Evolutionary conservation across 2,797 vertebrate species (phyloP).

Genomic region (Parauchenoglanis ngamensis): DNA sequence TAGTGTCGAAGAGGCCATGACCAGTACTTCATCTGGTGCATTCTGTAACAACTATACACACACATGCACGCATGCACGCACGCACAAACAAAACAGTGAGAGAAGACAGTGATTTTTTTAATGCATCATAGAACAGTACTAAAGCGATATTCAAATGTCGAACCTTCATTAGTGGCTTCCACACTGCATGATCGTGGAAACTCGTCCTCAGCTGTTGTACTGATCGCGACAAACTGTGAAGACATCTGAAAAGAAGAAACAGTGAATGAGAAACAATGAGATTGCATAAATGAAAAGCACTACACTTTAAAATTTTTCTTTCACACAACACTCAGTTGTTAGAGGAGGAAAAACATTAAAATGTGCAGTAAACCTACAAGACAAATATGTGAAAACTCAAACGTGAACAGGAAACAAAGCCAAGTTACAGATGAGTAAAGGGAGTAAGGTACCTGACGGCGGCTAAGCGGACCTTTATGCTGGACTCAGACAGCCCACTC

Average conservation of each 20-base stretch:
- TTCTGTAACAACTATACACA: conserved; percentile 91
- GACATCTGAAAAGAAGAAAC: conserved; percentile 70
- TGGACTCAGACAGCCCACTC: conserved; percentile 95
- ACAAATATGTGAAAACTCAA: not conserved
- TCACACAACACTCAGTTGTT: not conserved
- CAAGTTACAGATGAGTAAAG: too few species aligned
- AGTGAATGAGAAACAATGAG: not conserved
- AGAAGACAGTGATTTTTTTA: too few species aligned
- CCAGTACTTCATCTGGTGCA: conserved; percentile 94
- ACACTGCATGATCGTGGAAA: conserved; percentile 98
- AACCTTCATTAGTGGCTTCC: conserved; percentile 99
- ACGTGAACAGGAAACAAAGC: not conserved
- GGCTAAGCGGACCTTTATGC: conserved; percentile 97
- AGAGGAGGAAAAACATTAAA: not conserved
- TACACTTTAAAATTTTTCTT: not conserved
- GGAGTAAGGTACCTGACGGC: conserved; percentile 87
- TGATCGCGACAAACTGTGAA: conserved; percentile 97
- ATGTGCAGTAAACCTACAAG: not conserved
- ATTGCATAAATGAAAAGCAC: not conserved
- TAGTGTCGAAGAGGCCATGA: conserved; percentile 98
- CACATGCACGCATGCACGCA: conserved; percentile 15
- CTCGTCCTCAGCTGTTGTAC: conserved; percentile 98
- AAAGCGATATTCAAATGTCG: not conserved
- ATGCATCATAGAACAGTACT: too few species aligned
- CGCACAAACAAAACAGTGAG: not conserved